These are phyloP conservation scores for Drosophila ambigua DNA, from an alignment of 1,140 invertebrate species.

Conservation along the genomic window DNA sequence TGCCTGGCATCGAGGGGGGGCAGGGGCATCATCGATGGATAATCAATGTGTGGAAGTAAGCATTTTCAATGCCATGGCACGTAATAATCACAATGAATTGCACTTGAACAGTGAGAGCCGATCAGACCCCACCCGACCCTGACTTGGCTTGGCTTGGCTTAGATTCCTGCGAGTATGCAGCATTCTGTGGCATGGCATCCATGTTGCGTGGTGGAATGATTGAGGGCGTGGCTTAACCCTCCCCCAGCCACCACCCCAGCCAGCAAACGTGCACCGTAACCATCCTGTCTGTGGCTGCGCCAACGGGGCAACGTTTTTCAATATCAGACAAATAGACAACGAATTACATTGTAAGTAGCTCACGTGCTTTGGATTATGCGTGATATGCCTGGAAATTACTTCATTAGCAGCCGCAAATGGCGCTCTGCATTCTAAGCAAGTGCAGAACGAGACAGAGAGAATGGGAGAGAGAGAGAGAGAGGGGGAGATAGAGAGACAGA, in stretches of 20 bases:
- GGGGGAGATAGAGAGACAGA: background rate
- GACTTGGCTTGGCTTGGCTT: slow-evolving; percentile 33
- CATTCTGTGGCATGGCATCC: slow-evolving; percentile 35
- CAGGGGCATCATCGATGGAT: slow-evolving; percentile 14
- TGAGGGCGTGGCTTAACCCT: slow-evolving; percentile 28
- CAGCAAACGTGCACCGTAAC: slow-evolving; percentile 5
- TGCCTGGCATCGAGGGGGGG: background rate
- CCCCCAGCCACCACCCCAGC: background rate
- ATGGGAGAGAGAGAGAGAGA: slow-evolving; percentile 18
- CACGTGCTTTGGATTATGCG: slow-evolving; percentile 80
- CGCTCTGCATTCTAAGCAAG: slow-evolving; percentile 74
- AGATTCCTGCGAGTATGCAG: slow-evolving; percentile 59
- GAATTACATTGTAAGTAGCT: slow-evolving; percentile 83
- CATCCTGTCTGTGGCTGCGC: slow-evolving; percentile 21
- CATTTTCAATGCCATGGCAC: slow-evolving; percentile 75
- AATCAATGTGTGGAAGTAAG: slow-evolving; percentile 39
- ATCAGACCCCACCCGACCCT: slow-evolving; percentile 23
- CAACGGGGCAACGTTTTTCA: slow-evolving; percentile 63
- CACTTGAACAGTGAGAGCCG: slow-evolving; percentile 61
- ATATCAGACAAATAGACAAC: slow-evolving; percentile 82
- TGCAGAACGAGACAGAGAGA: slow-evolving; percentile 27
- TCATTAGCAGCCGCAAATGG: slow-evolving; percentile 79
- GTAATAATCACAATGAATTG: slow-evolving; percentile 78
- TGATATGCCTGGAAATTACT: slow-evolving; percentile 82
- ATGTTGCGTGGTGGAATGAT: slow-evolving; percentile 1